phyloP scores from a whole-genome alignment of 2,888 invertebrate genomes.

The Drosophila rubida region DNA sequence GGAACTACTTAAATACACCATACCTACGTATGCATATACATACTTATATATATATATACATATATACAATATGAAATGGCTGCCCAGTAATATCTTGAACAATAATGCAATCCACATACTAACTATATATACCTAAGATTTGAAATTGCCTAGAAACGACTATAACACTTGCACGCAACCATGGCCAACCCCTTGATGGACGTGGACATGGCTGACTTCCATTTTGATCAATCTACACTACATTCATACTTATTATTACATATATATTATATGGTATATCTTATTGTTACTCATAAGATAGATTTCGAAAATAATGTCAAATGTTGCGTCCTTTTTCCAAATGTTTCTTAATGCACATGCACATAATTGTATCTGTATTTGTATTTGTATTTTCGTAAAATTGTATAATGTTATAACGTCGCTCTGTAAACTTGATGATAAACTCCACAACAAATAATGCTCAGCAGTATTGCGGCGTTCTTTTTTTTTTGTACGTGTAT shows the following conservation, averaged over 20 bases:
- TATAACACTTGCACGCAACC: conserved; percentile 53
- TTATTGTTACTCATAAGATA: conserved; percentile 58
- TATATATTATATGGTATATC: conserved; percentile 27
- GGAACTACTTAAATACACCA: conserved; percentile 40
- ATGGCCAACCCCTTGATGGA: conserved; percentile 25
- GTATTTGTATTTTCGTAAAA: conserved; percentile 3
- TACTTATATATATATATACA: too few relatives aligned
- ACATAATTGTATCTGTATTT: conserved; percentile 41
- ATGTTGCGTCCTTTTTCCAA: conserved; percentile 72
- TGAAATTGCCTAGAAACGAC: conserved; percentile 55
- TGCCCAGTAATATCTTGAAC: conserved; percentile 59
- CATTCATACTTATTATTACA: conserved; percentile 7
- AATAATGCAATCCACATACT: conserved; percentile 58
- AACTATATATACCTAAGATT: conserved; percentile 48
- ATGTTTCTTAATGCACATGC: conserved; percentile 52
- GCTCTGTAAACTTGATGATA: conserved; percentile 18
- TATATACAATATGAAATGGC: conserved; percentile 14
- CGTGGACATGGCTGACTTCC: conserved; percentile 54
- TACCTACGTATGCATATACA: conserved; percentile 8
- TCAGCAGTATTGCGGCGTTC: conserved; percentile 6
- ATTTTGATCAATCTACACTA: conserved; percentile 36
- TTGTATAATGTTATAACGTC: conserved; percentile 17
- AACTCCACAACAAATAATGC: conserved; percentile 11
- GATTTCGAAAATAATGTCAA: conserved; percentile 43
- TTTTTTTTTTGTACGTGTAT: conserved; percentile 52